Evolutionary conservation across 2,113 vertebrate genomes (phyloP), one percentile per base, ranked within the genome.

Genomic region (Myocastor coypus): DNA sequence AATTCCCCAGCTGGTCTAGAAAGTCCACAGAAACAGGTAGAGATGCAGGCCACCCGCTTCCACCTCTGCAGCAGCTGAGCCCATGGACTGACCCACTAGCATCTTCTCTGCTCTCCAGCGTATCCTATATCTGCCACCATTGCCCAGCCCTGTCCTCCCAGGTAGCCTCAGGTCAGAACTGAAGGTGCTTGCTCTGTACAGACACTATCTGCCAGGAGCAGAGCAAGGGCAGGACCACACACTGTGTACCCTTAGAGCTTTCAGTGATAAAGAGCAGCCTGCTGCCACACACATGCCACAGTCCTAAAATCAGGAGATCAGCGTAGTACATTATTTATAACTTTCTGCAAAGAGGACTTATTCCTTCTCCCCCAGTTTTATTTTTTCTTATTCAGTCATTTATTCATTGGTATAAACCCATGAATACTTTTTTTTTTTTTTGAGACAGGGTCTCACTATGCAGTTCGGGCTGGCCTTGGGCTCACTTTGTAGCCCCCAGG

Each of bases 81-180:
- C 7, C 4, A 0, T 30, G 5, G 28, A 19, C 19, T 14, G 13
- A 8, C 59, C 64, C n/a, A 69, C 20, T 10, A 10, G 40, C 68
- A 34, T 32, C 98, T 97, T 96, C 97, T 97, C 97, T 94, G 98
- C 98, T 98, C 98, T 98, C 99, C 98, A 98, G 99, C 98, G 98
- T 98, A 99, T 98, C 98, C 98, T 98, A 98, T 98, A 99, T 98
- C 98, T 98, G 98, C 97, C 71, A 50, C 98, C 98, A 98, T 37
- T 61, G 57, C 28, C 59, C 17, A 9, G 0, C 3, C 28, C 40
- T 69, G 28, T 28, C 42, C 77, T 86, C 94, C 96, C 98, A 98
- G 98, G 98, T 99, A 99, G 99, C 99, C 98, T 99, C 99, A 99
- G 98, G 99, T 99, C 99, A 99, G 98, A 19, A 28, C 68, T 2